These are phyloP conservation scores for Mesorhabditis spiculigera DNA, from an alignment of 2,888 invertebrate genomes.

Conservation along the genomic window DNA sequence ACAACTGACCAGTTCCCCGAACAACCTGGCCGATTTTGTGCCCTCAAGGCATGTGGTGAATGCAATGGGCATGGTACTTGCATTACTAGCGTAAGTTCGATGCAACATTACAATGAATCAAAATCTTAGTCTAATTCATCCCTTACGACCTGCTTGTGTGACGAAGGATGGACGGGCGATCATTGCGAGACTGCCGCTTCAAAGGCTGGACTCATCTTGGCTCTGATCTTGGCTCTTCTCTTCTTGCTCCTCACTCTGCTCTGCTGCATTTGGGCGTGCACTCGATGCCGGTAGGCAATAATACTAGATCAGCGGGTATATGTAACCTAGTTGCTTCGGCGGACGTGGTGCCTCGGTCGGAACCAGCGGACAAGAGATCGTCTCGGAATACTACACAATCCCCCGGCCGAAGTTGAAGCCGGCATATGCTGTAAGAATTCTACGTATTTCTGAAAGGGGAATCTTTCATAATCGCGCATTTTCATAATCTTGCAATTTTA, in stretches of 20 bases:
- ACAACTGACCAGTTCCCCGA: constrained; percentile 47
- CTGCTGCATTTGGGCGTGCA: constrained; percentile 45
- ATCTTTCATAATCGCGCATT: too few species aligned
- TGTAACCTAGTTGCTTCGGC: constrained; percentile 32
- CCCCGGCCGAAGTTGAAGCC: constrained; percentile 49
- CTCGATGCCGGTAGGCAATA: constrained; percentile 26
- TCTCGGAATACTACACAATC: constrained; percentile 40
- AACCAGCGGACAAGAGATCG: constrained; percentile 30
- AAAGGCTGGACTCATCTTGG: constrained; percentile 38
- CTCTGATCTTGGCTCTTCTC: constrained; percentile 53
- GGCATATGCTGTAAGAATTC: constrained; percentile 18
- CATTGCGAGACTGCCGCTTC: constrained; percentile 34
- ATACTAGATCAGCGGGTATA: not conserved
- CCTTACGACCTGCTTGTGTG: constrained; percentile 23
- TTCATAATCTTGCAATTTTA: too few species aligned
- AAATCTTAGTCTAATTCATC: not conserved
- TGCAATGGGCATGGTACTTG: constrained; percentile 57
- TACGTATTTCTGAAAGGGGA: too few species aligned
- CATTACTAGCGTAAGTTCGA: constrained; percentile 40
- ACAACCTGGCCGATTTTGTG: constrained; percentile 51
- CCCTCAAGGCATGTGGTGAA: constrained; percentile 42
- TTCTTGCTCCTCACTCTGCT: constrained; percentile 55
- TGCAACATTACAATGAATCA: not conserved
- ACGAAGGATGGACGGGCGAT: constrained; percentile 30
- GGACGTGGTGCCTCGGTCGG: constrained; percentile 27